Evolutionary conservation across 2,888 invertebrate genomes (phyloP).

Genomic region (Apotomis capreana): DNA sequence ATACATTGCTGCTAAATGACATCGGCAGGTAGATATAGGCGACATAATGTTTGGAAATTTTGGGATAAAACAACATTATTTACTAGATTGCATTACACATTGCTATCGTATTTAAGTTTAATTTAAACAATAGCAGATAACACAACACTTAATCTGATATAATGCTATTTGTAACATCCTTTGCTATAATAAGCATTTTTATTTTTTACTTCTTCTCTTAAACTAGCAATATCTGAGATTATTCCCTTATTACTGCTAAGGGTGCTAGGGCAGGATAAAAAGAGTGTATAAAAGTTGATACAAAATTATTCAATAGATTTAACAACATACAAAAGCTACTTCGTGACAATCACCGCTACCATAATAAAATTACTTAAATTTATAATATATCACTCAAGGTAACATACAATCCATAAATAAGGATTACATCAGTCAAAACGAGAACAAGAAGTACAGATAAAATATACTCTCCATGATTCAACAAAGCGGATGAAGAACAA

Average conservation of each 20-base stretch:
- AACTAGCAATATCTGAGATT: slow-evolving; percentile 36
- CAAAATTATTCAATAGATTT: slow-evolving; percentile 80
- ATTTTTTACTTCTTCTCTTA: slow-evolving; percentile 29
- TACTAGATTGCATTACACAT: background rate
- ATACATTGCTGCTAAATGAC: background rate
- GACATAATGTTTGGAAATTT: background rate
- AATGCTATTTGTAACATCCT: slow-evolving; percentile 15
- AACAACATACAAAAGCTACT: slow-evolving; percentile 83
- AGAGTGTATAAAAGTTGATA: slow-evolving; percentile 82
- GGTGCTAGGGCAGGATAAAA: slow-evolving; percentile 83
- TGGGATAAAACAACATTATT: background rate
- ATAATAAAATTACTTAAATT: slow-evolving; percentile 71
- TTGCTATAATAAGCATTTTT: slow-evolving; percentile 39
- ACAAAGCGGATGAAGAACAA: slow-evolving; percentile 50
- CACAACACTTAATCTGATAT: slow-evolving; percentile 7
- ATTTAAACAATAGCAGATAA: background rate
- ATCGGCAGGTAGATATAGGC: slow-evolving; percentile 3
- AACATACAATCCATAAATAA: slow-evolving; percentile 67
- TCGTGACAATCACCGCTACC: slow-evolving; percentile 68
- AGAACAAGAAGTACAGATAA: slow-evolving; percentile 52
- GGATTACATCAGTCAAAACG: slow-evolving; percentile 65
- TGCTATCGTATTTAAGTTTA: background rate
- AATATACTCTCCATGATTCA: slow-evolving; percentile 38
- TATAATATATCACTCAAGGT: slow-evolving; percentile 73
- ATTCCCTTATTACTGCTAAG: slow-evolving; percentile 57